Percentiles rank a stretch among this genome's conserved stretches.
phyloP scores from a whole-genome alignment of 2,797 vertebrate genomes.

The Argya squamiceps region DNA sequence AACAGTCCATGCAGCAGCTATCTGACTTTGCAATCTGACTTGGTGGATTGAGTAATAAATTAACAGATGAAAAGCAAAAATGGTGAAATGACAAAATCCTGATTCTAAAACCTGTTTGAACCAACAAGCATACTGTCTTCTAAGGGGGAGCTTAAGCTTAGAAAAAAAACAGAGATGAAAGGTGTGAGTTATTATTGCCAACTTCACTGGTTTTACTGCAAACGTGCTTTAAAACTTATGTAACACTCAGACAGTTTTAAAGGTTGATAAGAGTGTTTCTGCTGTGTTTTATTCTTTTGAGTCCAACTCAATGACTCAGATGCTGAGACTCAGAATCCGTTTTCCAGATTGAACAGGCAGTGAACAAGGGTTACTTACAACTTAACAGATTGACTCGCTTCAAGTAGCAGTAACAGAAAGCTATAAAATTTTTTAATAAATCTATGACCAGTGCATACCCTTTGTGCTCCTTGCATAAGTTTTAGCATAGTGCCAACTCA shows the following conservation, averaged over 20 bases:
- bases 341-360: background rate
- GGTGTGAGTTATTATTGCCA: background rate
- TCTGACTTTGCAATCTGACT: background rate
- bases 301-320: background rate
- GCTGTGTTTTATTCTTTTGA: background rate
- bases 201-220: background rate
- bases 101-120: background rate
- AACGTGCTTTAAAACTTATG: background rate
- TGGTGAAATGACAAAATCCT: background rate
- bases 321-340: background rate
- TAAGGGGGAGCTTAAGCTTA: background rate
- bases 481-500: background rate
- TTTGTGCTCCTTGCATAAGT: fast-evolving
- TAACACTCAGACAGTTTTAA: background rate
- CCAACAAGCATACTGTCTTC: background rate
- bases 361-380: background rate
- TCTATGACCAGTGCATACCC: background rate
- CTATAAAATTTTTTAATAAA: background rate
- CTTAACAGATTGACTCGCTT: background rate
- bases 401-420: background rate
- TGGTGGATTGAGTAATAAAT: conserved; percentile 12
- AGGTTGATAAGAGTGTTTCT: background rate
- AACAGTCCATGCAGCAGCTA: conserved; percentile 9
- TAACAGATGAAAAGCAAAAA: background rate
- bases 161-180: background rate